Base-by-base conservation (phyloP, 2,113 vertebrate genomes). In the Sclerurus mexicanus region DNA sequence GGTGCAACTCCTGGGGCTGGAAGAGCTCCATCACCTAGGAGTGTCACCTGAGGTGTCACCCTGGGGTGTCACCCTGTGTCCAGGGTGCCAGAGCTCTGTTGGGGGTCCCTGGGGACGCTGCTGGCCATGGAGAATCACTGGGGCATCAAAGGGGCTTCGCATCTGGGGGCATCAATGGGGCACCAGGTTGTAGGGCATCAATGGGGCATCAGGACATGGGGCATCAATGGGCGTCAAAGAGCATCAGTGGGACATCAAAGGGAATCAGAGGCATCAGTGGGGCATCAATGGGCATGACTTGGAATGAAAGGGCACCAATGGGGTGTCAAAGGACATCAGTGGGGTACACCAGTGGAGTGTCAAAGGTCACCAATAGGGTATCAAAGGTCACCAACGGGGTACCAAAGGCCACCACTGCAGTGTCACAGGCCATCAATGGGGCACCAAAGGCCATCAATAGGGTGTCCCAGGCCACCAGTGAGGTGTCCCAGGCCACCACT, bases 1-100 rank as follows among this genome's bases (percentile, higher is more conserved):
- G 12, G 8, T 9, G 35, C 86, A 59, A 10, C 28, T 39, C 25
- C n/a, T 0, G 0, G 24, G 6, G 17, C 6, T 23, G 49, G 84
- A 35, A 28, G 23, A n/a, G 60, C 8, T 60, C 58, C 35, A 3
- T 17, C 52, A 5, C 4, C n/a, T 14, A 1, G 4, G 7, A 16
- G 7, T 33, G 25, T 42, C 62, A 30, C n/a, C 30, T 1, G 4
- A 6, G 19, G 16, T 33, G 22, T 42, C 67, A n/a, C n/a, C 30
- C 31, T 2, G 0, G 2, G 12, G 28, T 14, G 46, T 17, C 35
- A 40, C 24, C 39, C 37, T 0, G 9, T 15, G 13, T n/a, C n/a
- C 47, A 7, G 37, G 40, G 33, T 20, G n/a, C 30, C 68, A 46
- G 25, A 17, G 35, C 19, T 33, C 46, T 63, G 27, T 11, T 0